Evolutionary conservation across 2,113 vertebrate species (phyloP).

Genomic region (Phodopus roborovskii): DNA sequence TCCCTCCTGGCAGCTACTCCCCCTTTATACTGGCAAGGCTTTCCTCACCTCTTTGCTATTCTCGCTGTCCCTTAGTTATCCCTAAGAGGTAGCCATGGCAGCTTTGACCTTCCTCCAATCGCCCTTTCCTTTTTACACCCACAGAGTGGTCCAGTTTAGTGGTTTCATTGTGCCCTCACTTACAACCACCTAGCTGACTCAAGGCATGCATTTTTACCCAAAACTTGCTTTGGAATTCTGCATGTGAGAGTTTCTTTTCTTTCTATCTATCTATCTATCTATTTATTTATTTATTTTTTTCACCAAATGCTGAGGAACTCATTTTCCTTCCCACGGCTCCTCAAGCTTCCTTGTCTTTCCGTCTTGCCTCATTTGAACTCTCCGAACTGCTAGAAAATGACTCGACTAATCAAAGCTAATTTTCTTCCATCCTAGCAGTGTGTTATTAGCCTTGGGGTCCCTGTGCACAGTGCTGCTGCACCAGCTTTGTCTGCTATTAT

Average conservation of each 20-base stretch:
- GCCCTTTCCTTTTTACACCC: not conserved
- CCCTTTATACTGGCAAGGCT: not conserved
- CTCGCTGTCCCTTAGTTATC: not conserved
- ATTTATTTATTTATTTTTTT: too few relatives aligned
- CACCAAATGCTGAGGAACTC: not conserved
- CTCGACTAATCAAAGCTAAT: not conserved
- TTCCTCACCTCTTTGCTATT: not conserved
- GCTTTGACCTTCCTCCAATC: not conserved
- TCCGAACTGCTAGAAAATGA: constrained; percentile 56
- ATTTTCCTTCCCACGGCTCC: not conserved
- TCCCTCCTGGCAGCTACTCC: not conserved
- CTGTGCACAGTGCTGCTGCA: not conserved
- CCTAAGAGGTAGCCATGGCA: not conserved
- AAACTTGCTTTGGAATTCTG: not conserved
- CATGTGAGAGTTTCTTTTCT: not conserved
- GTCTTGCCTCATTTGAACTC: not conserved
- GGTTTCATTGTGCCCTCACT: not conserved
- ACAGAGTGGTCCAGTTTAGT: not conserved
- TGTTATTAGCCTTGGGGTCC: not conserved
- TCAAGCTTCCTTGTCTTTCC: not conserved
- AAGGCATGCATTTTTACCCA: not conserved
- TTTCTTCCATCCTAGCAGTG: not conserved
- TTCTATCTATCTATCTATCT: too few relatives aligned
- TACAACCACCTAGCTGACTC: not conserved
- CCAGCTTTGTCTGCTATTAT: not conserved